Conservation (phyloP, 2,888 invertebrate species). For the Brenthis hecate region DNA sequence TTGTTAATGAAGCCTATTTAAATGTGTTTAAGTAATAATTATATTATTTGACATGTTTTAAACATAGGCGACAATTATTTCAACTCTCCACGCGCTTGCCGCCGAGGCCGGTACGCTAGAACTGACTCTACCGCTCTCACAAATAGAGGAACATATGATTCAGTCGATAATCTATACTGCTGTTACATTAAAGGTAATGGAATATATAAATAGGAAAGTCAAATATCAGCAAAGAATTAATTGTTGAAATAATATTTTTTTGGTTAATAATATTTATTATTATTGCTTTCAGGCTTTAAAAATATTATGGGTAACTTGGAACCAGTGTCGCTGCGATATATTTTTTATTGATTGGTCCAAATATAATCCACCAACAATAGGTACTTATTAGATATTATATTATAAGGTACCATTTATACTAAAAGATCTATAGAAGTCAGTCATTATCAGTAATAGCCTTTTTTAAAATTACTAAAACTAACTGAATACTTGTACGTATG, state of each 20-base stretch:
- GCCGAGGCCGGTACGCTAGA: slow-evolving; percentile 68
- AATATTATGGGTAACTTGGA: slow-evolving; percentile 64
- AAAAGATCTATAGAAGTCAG: no score
- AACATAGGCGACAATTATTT: slow-evolving; percentile 59
- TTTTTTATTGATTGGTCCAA: slow-evolving; percentile 73
- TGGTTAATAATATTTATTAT: background rate
- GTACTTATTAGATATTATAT: slow-evolving; percentile 39
- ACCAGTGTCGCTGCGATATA: slow-evolving; percentile 64
- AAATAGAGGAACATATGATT: slow-evolving; percentile 58
- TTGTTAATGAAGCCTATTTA: background rate
- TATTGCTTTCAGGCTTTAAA: slow-evolving; percentile 53
- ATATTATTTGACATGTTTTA: background rate
- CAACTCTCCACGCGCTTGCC: slow-evolving; percentile 66
- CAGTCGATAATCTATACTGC: slow-evolving; percentile 57
- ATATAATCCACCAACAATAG: slow-evolving; percentile 62
- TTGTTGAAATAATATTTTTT: background rate
- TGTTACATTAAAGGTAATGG: slow-evolving; percentile 59
- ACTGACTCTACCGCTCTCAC: slow-evolving; percentile 61
- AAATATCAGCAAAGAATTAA: background rate
- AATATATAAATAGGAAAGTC: background rate
- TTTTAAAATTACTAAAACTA: no score
- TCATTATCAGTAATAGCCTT: no score
- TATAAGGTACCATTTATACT: no score
- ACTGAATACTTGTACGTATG: no score
- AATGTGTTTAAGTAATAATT: no score